Evolutionary conservation across 2,888 invertebrate species (phyloP), one percentile per base, ranked within the genome.

Genomic region (Anthoptus insignis): DNA sequence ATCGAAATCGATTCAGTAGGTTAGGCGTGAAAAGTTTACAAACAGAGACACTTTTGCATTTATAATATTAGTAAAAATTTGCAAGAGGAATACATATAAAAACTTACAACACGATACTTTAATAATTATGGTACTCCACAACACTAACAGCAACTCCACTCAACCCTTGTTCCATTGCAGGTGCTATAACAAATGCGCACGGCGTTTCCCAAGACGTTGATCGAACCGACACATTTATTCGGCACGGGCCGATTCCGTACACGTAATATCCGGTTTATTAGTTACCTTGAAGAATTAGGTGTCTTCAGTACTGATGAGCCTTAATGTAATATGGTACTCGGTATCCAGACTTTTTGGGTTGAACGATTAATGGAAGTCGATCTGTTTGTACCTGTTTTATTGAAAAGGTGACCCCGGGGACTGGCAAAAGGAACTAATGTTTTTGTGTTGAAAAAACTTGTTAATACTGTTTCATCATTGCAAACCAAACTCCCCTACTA

Each of bases 241-340:
- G 64, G 59, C 56, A 68, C 79, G 76, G 70, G 73, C 78, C 74
- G 75, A 76, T 81, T 79, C 74, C 75, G 76, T 73, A 73, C 77
- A 78, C 80, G 80, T 81, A 78, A 83, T 82, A 81, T 77, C 74
- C 77, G 73, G 81, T 85, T 83, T 87, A 87, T 87, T 87, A 84
- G 81, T 78, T 75, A 69, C 72, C 67, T 66, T 80, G 81, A 85
- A 75, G 76, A 77, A 83, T 85, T 78, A 71, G 72, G 68, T 61
- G 75, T 76, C 75, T 76, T 77, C 70, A 66, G 58, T 60, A 52
- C 16, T 53, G 58, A 59, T 49, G 49, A 59, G 49, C 32, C 58
- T 49, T 59, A 59, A 59, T 50, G 37, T 24, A 59, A 59, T 59
- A 50, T 59, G 22, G 60, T 60, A 53, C 53, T 52, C 59, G 59